Conservation (phyloP, 2,797 vertebrate genomes). For the Pteropus rufus region DNA sequence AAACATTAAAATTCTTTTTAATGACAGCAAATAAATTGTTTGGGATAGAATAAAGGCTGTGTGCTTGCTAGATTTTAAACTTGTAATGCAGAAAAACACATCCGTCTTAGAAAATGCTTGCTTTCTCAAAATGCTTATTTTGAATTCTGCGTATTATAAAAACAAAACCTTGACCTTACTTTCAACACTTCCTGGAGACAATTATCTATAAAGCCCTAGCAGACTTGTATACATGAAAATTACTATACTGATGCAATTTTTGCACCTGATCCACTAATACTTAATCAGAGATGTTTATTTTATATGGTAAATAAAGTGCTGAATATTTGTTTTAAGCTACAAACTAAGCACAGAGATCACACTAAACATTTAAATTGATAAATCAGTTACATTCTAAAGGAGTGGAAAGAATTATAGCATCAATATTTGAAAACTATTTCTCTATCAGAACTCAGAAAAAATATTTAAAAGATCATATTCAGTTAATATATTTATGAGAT, state of each 20-base stretch:
- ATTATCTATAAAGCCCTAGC: background rate
- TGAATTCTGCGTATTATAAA: background rate
- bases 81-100: conserved; percentile 18
- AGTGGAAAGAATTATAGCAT: background rate
- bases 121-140: conserved; percentile 42
- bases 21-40: conserved; percentile 57
- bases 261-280: background rate
- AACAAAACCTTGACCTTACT: conserved; percentile 20
- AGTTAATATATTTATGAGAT: background rate
- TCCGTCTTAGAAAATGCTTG: conserved; percentile 27
- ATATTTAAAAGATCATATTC: conserved; percentile 12
- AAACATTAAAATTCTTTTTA: conserved; percentile 41
- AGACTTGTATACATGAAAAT: background rate
- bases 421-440: conserved; percentile 10
- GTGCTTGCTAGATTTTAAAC: background rate
- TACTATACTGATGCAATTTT: background rate
- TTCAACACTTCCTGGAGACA: background rate
- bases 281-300: background rate
- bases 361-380: conserved; percentile 21
- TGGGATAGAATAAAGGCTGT: background rate
- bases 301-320: background rate
- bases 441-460: background rate
- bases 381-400: background rate
- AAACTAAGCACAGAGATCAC: background rate
- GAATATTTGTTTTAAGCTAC: conserved; percentile 2